A percentile compares a stretch with the other conserved stretches of the same genome.
These are phyloP conservation scores for Neoaliturus tenellus DNA, from an alignment of 2,888 invertebrate species.

Conservation along the genomic window DNA sequence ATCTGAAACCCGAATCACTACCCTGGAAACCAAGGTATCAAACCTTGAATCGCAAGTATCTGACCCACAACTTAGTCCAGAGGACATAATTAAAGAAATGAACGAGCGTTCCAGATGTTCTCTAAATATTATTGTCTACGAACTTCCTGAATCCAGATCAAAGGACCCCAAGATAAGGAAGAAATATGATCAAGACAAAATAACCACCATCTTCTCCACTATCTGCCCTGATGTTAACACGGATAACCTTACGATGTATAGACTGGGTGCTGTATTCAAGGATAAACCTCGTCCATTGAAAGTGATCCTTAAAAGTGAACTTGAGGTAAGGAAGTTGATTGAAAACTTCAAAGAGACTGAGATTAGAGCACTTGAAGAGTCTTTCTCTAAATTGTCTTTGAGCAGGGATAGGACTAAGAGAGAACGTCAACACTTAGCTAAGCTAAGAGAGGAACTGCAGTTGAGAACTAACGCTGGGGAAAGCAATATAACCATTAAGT, in stretches of 20 bases:
- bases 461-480: background rate
- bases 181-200: background rate
- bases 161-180: background rate
- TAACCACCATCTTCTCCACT: background rate
- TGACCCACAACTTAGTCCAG: background rate
- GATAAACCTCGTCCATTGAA: background rate
- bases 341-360: background rate
- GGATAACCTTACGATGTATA: background rate
- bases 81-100: constrained; percentile 15
- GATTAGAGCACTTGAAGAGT: background rate
- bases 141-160: constrained; percentile 8
- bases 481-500: background rate
- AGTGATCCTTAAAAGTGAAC: background rate
- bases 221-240: background rate
- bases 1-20: background rate
- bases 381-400: background rate
- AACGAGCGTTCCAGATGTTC: background rate
- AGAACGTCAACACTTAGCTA: constrained; percentile 12
- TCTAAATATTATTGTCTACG: background rate
- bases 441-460: background rate
- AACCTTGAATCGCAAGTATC: background rate
- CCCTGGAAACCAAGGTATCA: background rate
- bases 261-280: background rate
- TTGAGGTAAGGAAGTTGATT: background rate
- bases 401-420: constrained; percentile 19